Base-by-base conservation (phyloP, 2,888 invertebrate genomes). In the Ichneumoninae sp. region DNA sequence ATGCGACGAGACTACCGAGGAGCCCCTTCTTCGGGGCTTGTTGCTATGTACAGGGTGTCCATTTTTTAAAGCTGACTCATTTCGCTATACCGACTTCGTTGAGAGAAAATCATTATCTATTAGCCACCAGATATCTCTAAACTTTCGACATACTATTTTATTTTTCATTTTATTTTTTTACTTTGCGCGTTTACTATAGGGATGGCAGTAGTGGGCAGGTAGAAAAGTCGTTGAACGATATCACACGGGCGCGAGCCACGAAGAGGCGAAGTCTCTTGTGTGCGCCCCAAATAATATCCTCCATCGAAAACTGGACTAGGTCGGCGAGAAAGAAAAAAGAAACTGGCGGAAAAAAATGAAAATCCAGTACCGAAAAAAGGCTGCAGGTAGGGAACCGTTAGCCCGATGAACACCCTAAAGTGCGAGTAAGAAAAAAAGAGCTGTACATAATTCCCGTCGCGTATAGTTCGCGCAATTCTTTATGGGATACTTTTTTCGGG, bases 141-240 rank as follows among this genome's bases (percentile, higher is more conserved):
- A 50, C 83, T 74, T 79, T 66, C 66, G 30, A 47, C 3, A 16
- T 47, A 16, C 44, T 47, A 47, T 69, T 70, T 10, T 40, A 40
- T 10, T 40, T 40, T 40, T 40, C 8, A 40, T 40, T 40, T 57
- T 8, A 65, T 75, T 81, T 78, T 60, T 44, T 4, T 44, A 71
- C 33, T 36, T 60, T 76, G 69, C 66, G 60, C 71, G 13, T 52
- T 50, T 75, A 68, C 79, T 73, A 70, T 6, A 75, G 70, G 83
- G 81, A 76, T 78, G 83, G 50, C 74, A 71, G 52, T 54, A 75
- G 81, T 73, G 86, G 87, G 90, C 92, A 92, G 92, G 92, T 92
- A 92, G 90, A 88, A 91, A 90, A 91, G 89, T 91, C 92, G 92
- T 92, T 91, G 92, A 90, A 91, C 89, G 90, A 91, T 92, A 92